These are phyloP conservation scores for Ptilonorhynchus violaceus DNA, from an alignment of 2,113 vertebrate genomes.

Conservation along the genomic window DNA sequence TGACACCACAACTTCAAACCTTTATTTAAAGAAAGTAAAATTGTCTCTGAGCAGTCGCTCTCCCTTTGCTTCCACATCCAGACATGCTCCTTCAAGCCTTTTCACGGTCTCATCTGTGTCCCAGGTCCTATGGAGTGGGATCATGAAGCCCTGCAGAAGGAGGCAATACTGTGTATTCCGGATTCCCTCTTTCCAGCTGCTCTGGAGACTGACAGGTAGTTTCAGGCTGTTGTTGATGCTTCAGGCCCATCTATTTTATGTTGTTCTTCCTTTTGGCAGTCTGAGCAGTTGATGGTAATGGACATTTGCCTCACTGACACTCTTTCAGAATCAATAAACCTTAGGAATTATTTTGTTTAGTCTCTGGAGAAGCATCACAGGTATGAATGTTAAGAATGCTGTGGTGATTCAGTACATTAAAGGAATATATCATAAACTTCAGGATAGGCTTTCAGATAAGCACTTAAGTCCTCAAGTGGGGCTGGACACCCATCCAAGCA, in stretches of 20 bases:
- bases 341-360: neutral
- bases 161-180: neutral
- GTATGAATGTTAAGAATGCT: neutral
- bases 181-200: neutral
- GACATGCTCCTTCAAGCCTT: neutral
- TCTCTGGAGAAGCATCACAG: neutral
- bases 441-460: neutral
- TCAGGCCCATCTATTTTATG: neutral
- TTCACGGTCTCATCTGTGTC: neutral
- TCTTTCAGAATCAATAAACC: neutral
- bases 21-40: neutral
- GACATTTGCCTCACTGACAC: neutral
- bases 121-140: neutral
- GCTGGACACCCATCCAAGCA: neutral
- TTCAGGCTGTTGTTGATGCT: neutral
- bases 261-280: neutral
- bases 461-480: neutral
- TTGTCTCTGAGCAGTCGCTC: neutral
- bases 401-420: neutral
- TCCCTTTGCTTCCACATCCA: neutral
- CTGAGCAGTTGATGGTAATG: neutral
- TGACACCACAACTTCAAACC: neutral
- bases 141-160: neutral
- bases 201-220: neutral
- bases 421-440: neutral